Conservation (phyloP, 2,113 vertebrate species). For the Motacilla alba region DNA sequence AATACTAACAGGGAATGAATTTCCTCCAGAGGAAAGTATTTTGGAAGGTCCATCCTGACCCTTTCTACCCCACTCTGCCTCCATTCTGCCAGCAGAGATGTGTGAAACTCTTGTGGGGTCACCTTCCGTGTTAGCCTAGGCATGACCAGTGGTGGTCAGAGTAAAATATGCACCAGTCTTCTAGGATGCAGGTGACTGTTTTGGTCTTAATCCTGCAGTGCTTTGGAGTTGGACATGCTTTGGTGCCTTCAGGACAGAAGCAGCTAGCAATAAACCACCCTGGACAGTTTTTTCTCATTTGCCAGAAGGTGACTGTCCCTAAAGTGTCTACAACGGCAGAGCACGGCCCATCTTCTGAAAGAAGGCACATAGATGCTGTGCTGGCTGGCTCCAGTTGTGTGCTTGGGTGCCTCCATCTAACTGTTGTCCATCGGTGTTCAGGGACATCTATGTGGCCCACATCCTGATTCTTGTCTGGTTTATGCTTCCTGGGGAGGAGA, state of each 20-base stretch:
- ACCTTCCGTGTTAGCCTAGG: not conserved
- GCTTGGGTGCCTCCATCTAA: not conserved
- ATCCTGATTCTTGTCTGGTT: not conserved
- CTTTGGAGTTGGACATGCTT: not conserved
- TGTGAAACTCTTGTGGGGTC: not conserved
- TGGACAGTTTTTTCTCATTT: not conserved
- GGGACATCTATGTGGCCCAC: not conserved
- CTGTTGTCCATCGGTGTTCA: not conserved
- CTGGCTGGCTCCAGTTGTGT: not conserved
- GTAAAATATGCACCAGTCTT: not conserved
- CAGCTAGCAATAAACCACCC: not conserved
- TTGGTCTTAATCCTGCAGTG: not conserved
- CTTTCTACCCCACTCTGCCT: not conserved
- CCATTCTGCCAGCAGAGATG: accelerated
- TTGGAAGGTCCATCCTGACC: not conserved
- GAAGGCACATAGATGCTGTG: not conserved
- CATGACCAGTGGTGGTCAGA: not conserved
- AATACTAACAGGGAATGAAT: not conserved
- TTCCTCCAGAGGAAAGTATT: not conserved
- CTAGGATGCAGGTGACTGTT: not conserved
- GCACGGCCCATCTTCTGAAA: not conserved
- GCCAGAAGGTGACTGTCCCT: not conserved
- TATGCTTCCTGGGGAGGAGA: not conserved
- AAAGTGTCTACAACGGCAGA: not conserved
- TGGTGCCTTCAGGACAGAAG: not conserved